These are phyloP conservation scores for Protobothrops mucrosquamatus DNA, from an alignment of 2,113 vertebrate species.

Conservation along the genomic window DNA sequence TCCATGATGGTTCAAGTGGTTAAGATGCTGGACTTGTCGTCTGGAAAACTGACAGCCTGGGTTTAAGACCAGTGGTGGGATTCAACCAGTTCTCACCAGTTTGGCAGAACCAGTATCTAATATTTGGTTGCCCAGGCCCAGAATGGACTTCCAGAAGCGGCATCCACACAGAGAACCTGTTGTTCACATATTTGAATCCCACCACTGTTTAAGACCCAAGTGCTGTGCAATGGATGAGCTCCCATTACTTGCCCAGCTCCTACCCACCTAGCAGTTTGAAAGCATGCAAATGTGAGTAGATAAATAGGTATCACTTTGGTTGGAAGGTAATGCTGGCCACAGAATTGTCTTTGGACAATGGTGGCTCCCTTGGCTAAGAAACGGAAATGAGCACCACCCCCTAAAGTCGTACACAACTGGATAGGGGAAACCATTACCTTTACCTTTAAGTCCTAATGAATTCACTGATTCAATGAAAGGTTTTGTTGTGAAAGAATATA, in stretches of 20 bases:
- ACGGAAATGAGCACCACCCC: neutral
- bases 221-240: neutral
- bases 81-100: no score
- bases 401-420: neutral
- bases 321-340: neutral
- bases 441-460: neutral
- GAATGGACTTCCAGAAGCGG: no score
- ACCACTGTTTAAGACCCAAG: neutral
- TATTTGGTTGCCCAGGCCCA: no score
- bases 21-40: neutral
- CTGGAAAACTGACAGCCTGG: neutral
- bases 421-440: neutral
- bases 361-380: neutral
- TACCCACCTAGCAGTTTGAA: neutral
- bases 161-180: no score
- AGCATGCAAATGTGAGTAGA: neutral
- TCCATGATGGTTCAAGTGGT: neutral
- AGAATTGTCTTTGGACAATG: neutral
- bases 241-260: neutral
- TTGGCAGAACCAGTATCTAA: no score
- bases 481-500: neutral
- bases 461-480: neutral
- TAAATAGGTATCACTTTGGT: neutral
- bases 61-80: neutral
- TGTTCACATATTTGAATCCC: no score